These are phyloP conservation scores for Arvicanthis niloticus DNA, from an alignment of 2,113 vertebrate species.

Conservation along the genomic window DNA sequence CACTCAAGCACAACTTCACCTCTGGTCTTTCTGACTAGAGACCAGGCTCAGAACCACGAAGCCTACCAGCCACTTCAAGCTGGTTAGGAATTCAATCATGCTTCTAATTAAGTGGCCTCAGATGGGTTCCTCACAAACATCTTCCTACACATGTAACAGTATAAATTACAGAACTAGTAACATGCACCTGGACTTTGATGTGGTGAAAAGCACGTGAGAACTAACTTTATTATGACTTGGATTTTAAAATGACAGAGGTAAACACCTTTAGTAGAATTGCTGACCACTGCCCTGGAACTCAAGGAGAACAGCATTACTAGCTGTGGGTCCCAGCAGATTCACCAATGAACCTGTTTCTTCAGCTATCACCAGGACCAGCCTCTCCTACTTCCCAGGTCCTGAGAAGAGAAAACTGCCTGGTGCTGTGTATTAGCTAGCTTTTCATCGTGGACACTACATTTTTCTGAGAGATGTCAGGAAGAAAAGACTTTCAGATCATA, in stretches of 20 bases:
- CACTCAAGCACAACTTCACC: background rate
- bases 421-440: background rate
- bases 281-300: rapidly evolving
- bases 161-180: background rate
- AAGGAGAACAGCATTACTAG: background rate
- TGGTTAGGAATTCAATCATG: background rate
- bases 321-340: background rate
- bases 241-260: background rate
- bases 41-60: background rate
- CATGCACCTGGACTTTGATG: background rate
- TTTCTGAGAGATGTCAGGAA: background rate
- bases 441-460: too few species aligned
- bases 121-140: background rate
- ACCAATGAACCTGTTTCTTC: background rate
- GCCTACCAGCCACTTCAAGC: rapidly evolving
- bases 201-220: background rate
- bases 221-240: background rate
- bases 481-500: background rate
- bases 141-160: background rate
- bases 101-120: background rate
- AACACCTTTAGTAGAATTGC: background rate
- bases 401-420: background rate
- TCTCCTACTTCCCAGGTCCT: background rate
- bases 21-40: background rate
- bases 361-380: background rate